Percentiles rank a stretch among this genome's conserved stretches.
These are phyloP conservation scores for Trichoplusia ni DNA, from an alignment of 1,140 invertebrate species.

Conservation along the genomic window DNA sequence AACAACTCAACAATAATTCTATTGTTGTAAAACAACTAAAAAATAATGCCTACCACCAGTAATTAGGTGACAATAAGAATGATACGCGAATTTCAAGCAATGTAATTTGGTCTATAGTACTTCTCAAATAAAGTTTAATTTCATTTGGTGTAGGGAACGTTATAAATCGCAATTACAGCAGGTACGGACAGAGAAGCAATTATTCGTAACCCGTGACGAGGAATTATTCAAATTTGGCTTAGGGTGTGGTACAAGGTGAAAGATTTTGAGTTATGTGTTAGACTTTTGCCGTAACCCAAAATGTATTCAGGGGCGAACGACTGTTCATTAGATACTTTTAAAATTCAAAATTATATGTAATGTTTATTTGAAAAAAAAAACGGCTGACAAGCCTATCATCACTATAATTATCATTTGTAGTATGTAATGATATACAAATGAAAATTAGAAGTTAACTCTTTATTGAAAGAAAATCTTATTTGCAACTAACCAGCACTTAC, in stretches of 20 bases:
- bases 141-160: constrained; percentile 28
- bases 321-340: no score
- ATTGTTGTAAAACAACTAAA: not conserved
- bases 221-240: constrained; percentile 45
- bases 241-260: constrained; percentile 16
- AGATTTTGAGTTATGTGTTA: no score
- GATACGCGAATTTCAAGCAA: not conserved
- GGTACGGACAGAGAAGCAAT: constrained; percentile 39
- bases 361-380: no score
- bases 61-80: constrained; percentile 8
- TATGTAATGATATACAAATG: no score
- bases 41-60: not conserved
- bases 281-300: no score
- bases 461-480: no score
- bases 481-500: no score
- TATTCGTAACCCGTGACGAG: constrained; percentile 44
- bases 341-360: no score
- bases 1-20: constrained; percentile 1
- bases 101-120: not conserved
- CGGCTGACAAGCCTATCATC: no score
- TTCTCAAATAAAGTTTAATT: not conserved
- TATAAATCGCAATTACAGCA: constrained; percentile 48
- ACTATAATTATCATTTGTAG: no score
- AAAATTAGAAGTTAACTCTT: no score
- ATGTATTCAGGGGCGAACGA: no score